A percentile compares a stretch with the other conserved stretches of the same genome.
Conservation (phyloP, 2,113 vertebrate species). For the Eidolon helvum region DNA sequence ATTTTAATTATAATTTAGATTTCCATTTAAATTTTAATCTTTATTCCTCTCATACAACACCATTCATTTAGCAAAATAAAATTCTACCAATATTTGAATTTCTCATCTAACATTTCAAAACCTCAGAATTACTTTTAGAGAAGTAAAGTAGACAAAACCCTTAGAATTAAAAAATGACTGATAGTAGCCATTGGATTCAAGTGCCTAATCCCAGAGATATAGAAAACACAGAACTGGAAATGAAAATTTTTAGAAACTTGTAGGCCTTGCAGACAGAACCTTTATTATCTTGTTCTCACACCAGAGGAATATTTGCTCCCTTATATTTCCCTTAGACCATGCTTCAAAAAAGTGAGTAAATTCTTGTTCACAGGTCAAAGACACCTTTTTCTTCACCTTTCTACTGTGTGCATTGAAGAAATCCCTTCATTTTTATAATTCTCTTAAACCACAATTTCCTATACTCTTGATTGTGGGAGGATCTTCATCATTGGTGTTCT, state of each 20-base stretch:
- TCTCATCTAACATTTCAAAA: neutral
- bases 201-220: neutral
- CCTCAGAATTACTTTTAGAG: neutral
- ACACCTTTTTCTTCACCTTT: neutral
- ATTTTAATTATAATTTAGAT: no score
- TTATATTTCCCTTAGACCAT: neutral
- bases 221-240: neutral
- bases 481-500: accelerated
- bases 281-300: neutral
- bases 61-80: neutral
- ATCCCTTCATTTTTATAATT: neutral
- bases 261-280: neutral
- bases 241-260: neutral
- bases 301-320: neutral
- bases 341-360: neutral
- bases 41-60: neutral
- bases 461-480: neutral
- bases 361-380: neutral
- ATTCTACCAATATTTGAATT: neutral
- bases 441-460: neutral
- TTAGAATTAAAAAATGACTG: neutral
- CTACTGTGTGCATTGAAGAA: neutral
- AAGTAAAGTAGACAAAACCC: neutral
- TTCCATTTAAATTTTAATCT: neutral
- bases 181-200: neutral